Evolutionary conservation across 1,140 invertebrate genomes (phyloP), one percentile per base, ranked within the genome.

Genomic region (Aphaenogaster floridana): DNA sequence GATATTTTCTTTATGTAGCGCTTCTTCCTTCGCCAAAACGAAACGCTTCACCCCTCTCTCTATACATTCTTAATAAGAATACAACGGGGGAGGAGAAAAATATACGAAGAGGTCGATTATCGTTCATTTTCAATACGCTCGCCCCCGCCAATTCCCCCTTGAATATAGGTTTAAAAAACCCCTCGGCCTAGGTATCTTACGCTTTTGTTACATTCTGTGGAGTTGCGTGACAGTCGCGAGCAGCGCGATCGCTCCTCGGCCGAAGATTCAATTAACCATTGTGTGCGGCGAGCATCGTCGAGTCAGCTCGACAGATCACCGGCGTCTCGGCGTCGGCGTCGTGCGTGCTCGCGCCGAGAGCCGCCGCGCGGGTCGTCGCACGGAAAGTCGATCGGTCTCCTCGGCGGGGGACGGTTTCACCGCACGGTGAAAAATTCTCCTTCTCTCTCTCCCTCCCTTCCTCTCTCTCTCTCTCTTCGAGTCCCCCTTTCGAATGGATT

Each of bases 361-460:
- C 17, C 34, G 72, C 1, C 78, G 42, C 48, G 71, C 71, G 83
- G 85, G 63, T 90, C 79, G 88, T 89, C 88, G 89, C 89, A 90
- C 79, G 89, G 85, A 87, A 89, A 89, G 89, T 89, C 89, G 89
- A 89, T 89, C 89, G 89, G 39, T 64, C 63, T 71, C 48, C 50
- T 54, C 52, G 77, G 11, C 76, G 85, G 54, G 72, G 77, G 79
- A 90, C 85, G 77, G 89, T 90, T 90, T 90, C 89, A 90, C 86
- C 89, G 66, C 78, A 50, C 74, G 17, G 88, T 69, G 66, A 90
- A 90, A 90, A 90, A 90, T 87, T 87, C 79, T 78, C 34, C 28
- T 52, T 42, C 66, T 72, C 64, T 63, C 61, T 76, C 11, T 45
- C 39, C 13, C 83, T 78, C 42, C 3, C 13, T 13, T 4, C 36